phyloP scores from a whole-genome alignment of 1,140 invertebrate genomes.

The Drosophila equinoxialis region DNA sequence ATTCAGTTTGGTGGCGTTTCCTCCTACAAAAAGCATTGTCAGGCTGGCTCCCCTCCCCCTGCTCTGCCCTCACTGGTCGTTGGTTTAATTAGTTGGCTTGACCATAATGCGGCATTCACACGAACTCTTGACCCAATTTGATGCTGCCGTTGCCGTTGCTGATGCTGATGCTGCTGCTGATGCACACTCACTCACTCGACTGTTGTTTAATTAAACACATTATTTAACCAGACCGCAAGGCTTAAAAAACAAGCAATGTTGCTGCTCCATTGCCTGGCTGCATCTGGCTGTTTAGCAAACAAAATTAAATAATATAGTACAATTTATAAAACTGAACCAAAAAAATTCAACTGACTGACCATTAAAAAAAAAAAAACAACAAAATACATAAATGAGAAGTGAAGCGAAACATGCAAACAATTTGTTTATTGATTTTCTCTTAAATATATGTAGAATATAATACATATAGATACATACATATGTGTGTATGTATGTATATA shows the following conservation, averaged over 20 bases:
- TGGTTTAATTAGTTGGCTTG: conserved; percentile 55
- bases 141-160: conserved; percentile 21
- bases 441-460: conserved; percentile 11
- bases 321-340: conserved; percentile 36
- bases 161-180: conserved; percentile 9
- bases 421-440: conserved; percentile 44
- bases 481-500: background rate
- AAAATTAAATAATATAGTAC: conserved; percentile 34
- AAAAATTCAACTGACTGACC: background rate
- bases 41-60: conserved; percentile 13
- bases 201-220: conserved; percentile 74
- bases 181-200: conserved; percentile 7
- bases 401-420: conserved; percentile 29
- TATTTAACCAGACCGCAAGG: conserved; percentile 64
- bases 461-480: no score
- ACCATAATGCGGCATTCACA: conserved; percentile 54
- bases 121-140: conserved; percentile 52
- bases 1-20: background rate
- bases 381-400: conserved; percentile 22
- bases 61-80: conserved; percentile 18
- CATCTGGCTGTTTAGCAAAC: conserved; percentile 16
- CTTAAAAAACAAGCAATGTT: conserved; percentile 34
- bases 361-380: background rate
- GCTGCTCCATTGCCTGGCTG: conserved; percentile 8
- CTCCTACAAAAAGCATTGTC: conserved; percentile 5